Percentiles rank a stretch among this genome's conserved stretches.
phyloP scores from a whole-genome alignment of 2,888 invertebrate species.

The Entomobrya proxima region DNA sequence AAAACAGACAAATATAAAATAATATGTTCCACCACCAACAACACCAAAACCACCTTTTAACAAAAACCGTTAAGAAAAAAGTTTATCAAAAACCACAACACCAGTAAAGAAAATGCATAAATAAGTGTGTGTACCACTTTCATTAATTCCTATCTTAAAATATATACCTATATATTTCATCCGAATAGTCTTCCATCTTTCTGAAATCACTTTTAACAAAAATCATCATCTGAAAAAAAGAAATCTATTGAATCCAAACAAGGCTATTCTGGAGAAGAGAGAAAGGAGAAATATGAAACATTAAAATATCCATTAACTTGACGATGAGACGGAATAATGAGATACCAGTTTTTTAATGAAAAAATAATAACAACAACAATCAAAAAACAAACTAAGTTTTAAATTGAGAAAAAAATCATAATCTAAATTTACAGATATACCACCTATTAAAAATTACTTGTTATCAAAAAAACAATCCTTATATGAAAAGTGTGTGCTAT shows the following conservation, averaged over 20 bases:
- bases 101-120: conserved; percentile 10
- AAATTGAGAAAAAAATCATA: conserved; percentile 20
- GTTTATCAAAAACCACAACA: not conserved
- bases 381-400: conserved; percentile 32
- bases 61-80: conserved; percentile 4
- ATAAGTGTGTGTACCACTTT: conserved; percentile 28
- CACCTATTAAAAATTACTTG: conserved; percentile 11
- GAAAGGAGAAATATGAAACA: not conserved
- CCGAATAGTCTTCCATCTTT: conserved; percentile 66
- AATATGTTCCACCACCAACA: conserved; percentile 39
- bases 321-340: conserved; percentile 40
- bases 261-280: conserved; percentile 58
- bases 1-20: conserved; percentile 15
- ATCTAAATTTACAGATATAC: conserved; percentile 10
- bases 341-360: conserved; percentile 27
- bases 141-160: conserved; percentile 29
- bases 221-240: conserved; percentile 33
- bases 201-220: conserved; percentile 21
- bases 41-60: conserved; percentile 40
- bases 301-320: not conserved
- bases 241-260: not conserved
- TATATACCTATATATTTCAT: conserved; percentile 25
- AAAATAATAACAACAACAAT: conserved; percentile 37
- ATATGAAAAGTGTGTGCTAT: conserved; percentile 15
- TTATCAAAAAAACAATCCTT: conserved; percentile 9